Evolutionary conservation across 92 coral and sea anemone species (phyloP).

Genomic region (Epizoanthus ramosus): DNA sequence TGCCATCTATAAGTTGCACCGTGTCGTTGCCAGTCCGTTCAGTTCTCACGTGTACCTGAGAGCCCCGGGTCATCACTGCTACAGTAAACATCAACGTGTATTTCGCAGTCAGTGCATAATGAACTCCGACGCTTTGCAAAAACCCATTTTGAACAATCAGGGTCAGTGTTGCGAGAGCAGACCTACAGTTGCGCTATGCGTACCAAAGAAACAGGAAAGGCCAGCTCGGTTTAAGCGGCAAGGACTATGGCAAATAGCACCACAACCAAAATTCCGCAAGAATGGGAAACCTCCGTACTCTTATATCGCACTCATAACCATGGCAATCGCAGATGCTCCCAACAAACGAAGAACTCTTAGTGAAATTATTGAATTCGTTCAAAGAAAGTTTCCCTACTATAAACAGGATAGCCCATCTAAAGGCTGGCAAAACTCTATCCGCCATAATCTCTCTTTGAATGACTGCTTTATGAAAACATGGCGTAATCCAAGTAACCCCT

Average conservation of each 20-base stretch:
- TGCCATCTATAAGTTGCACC: no score
- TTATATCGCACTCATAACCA: slow-evolving; percentile 85
- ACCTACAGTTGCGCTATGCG: neutral
- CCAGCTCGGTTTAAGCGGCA: neutral
- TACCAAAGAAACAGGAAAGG: neutral
- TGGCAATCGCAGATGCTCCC: slow-evolving; percentile 84
- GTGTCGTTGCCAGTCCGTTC: no score
- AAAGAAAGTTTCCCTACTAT: slow-evolving; percentile 72
- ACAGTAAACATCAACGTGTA: no score
- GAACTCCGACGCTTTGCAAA: no score
- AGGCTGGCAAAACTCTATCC: slow-evolving; percentile 94
- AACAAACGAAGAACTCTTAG: slow-evolving; percentile 73
- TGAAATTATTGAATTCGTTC: slow-evolving; percentile 79
- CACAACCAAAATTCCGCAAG: slow-evolving; percentile 39
- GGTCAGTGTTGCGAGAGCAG: neutral
- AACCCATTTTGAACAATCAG: no score
- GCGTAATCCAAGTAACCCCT: slow-evolving; percentile 69
- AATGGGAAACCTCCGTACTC: slow-evolving; percentile 90
- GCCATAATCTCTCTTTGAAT: slow-evolving; percentile 92
- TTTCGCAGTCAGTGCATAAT: no score
- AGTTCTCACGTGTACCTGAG: no score
- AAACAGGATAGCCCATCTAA: slow-evolving; percentile 67
- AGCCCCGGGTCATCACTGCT: no score
- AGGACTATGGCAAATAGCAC: neutral
- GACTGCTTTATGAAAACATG: slow-evolving; percentile 91